phyloP scores from a whole-genome alignment of 2,888 invertebrate genomes.

The Dendrolimus pini region DNA sequence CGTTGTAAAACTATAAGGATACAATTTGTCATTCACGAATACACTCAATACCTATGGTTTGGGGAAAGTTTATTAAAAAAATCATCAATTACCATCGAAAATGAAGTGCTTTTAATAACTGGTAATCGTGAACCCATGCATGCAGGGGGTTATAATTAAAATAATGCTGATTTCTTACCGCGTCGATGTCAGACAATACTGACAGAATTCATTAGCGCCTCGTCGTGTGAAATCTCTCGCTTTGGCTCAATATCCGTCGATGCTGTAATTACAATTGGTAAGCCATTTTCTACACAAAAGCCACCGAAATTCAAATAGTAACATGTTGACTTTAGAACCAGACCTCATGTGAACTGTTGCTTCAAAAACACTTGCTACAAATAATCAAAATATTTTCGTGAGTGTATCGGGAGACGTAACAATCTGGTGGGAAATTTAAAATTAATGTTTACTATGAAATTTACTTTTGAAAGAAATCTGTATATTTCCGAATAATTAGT shows the following conservation, averaged over 20 bases:
- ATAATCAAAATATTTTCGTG: too few species aligned
- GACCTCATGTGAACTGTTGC: too few species aligned
- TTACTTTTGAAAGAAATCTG: too few species aligned
- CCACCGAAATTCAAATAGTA: too few species aligned
- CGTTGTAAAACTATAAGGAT: conserved; percentile 11
- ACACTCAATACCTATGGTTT: conserved; percentile 10
- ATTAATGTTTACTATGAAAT: too few species aligned
- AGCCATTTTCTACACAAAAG: conserved; percentile 44
- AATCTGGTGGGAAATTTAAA: too few species aligned
- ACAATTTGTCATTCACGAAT: conserved; percentile 9
- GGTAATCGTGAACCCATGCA: conserved; percentile 28
- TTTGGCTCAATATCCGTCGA: conserved; percentile 36
- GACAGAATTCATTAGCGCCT: conserved; percentile 66
- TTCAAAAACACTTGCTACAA: too few species aligned
- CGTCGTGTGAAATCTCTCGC: conserved; percentile 43
- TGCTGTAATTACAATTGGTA: conserved; percentile 49
- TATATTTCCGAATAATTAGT: too few species aligned
- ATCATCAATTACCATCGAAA: conserved; percentile 26
- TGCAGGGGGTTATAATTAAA: conserved; percentile 40
- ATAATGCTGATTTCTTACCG: conserved; percentile 41
- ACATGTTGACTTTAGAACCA: too few species aligned
- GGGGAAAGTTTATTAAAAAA: conserved; percentile 24
- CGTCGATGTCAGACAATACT: conserved; percentile 46
- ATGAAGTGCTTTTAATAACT: background rate
- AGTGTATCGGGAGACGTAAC: too few species aligned